Percentiles rank a stretch among this genome's conserved stretches.
Conservation (phyloP, 2,888 invertebrate species). For the Drosophila nigritarsus region DNA sequence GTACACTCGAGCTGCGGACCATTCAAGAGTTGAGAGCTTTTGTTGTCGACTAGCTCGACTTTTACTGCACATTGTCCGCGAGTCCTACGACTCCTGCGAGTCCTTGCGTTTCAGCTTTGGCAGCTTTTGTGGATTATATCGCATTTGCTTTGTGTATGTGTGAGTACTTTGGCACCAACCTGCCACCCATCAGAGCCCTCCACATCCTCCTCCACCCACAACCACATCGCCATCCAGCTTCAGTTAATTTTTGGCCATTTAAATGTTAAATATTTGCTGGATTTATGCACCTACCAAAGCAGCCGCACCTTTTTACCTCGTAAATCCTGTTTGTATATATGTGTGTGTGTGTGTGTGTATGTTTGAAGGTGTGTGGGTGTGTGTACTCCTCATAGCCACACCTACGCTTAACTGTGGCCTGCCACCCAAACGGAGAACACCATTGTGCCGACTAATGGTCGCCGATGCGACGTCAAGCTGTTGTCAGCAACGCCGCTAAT, state of each 20-base stretch:
- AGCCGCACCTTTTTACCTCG: conserved; percentile 25
- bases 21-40: conserved; percentile 56
- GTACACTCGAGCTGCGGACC: conserved; percentile 25
- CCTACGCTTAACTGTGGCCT: not conserved
- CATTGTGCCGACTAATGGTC: conserved; percentile 33
- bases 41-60: conserved; percentile 57
- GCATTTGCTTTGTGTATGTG: conserved; percentile 45
- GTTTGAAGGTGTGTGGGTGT: not conserved
- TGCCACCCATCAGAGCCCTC: not conserved
- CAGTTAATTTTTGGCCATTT: conserved; percentile 74
- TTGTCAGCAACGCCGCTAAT: conserved; percentile 79
- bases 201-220: not conserved
- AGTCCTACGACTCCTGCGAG: conserved; percentile 14
- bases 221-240: conserved; percentile 43
- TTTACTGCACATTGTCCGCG: conserved; percentile 59
- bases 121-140: conserved; percentile 70
- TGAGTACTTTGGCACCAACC: conserved; percentile 17
- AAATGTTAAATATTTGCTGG: conserved; percentile 76
- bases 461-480: conserved; percentile 69
- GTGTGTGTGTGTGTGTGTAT: conserved; percentile 7
- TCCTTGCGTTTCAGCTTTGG: conserved; percentile 46
- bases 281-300: conserved; percentile 52
- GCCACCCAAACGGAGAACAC: conserved; percentile 1
- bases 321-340: conserved; percentile 40
- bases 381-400: not conserved